Base-by-base conservation (phyloP, 2,888 invertebrate genomes). In the Rotaria sp. region DNA sequence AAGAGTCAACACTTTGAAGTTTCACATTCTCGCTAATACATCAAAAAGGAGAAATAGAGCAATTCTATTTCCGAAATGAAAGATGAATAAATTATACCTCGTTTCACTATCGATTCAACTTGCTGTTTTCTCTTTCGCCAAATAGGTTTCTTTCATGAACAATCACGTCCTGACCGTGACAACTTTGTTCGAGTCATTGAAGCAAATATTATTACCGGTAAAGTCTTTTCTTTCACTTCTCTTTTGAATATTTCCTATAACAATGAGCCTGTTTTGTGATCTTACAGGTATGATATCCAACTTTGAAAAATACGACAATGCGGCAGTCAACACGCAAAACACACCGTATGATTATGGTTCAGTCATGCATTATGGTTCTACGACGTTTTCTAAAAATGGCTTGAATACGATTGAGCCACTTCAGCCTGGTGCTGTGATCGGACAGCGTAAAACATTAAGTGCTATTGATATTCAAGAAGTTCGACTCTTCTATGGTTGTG, bases 301-400 rank as follows among this genome's bases (percentile, higher is more conserved):
- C 88, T 93, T 93, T 88, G 90, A 91, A 85, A 92, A 92, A 88
- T 91, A 92, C 85, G 90, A 38, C 13, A 84, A 67, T 35, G 35
- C n/a, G 38, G 50, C 38, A 84, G 85, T 90, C 7, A 90, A 92
- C 75, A 91, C 91, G 85, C 91, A 92, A 8, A 90, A 92, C 41
- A 94, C 94, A 90, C 94, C 94, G 87, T 95, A 95, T 89, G 95
- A 95, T 90, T 95, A 94, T 89, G 93, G 94, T 88, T 94, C 94
- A 21, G 94, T 95, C 55, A 94, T 95, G 94, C 95, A 95, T 90
- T 95, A 95, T 89, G 92, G 92, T 87, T 90, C 90, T 55, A 90
- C 91, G 88, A 92, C 92, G 21, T 93, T 93, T 88, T 92, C 92
- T 84, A 90, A 90, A 30, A 92, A 93, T 88, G 91, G 91, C 24